Evolutionary conservation across 2,888 invertebrate species (phyloP).

Genomic region (Caenorhabditis auriculariae): DNA sequence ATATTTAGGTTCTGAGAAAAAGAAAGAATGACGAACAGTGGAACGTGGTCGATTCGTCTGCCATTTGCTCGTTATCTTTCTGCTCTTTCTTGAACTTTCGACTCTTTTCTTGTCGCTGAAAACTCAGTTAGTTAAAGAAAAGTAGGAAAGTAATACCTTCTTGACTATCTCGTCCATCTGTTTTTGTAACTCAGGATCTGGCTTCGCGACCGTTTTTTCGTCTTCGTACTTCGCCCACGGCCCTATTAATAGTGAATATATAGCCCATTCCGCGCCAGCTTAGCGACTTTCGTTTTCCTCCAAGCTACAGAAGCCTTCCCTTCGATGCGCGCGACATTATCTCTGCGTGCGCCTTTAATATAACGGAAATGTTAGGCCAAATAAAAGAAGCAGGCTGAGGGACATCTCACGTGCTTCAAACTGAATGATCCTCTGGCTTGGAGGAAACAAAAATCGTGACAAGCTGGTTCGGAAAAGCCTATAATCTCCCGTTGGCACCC

Average conservation of each 20-base stretch:
- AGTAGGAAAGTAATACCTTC: conserved; percentile 67
- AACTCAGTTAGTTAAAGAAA: neutral
- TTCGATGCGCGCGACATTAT: too few species aligned
- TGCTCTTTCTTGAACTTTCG: conserved; percentile 84
- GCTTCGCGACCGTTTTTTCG: conserved; percentile 84
- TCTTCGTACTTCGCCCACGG: conserved; percentile 95
- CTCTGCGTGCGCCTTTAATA: too few species aligned
- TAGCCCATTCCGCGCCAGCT: too few species aligned
- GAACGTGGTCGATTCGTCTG: conserved; percentile 54
- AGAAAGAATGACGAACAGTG: conserved; percentile 38
- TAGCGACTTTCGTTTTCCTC: too few species aligned
- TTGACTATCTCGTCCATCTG: conserved; percentile 88
- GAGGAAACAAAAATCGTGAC: too few species aligned
- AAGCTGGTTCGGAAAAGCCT: too few species aligned
- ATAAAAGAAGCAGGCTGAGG: too few species aligned
- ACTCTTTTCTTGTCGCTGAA: conserved; percentile 83
- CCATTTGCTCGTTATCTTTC: conserved; percentile 87
- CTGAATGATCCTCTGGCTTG: too few species aligned
- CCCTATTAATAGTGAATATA: conserved; percentile 35
- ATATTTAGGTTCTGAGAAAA: neutral
- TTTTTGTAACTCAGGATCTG: conserved; percentile 88
- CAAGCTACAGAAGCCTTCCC: too few species aligned
- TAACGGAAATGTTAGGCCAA: neutral
- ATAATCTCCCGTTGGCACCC: too few species aligned
- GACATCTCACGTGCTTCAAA: too few species aligned